Base-by-base conservation (phyloP, 2,797 vertebrate species). In the Melopsittacus undulatus region DNA sequence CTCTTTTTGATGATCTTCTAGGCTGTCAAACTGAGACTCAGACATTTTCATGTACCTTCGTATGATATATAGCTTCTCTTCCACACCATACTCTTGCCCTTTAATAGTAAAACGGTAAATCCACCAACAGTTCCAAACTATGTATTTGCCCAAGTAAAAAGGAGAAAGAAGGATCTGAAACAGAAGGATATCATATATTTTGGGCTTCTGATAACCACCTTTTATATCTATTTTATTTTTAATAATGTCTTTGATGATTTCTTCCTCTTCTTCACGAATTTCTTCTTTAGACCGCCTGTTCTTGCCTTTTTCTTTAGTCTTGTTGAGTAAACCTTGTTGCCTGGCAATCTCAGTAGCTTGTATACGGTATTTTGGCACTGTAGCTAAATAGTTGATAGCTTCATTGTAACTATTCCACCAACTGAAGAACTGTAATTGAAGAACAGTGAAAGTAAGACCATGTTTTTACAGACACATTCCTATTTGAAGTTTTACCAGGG, bases 171-270 rank as follows among this genome's bases (percentile, higher is more conserved):
- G 79, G 8, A 99, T 98, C 95, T 99, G 98, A 92, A 99, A 99
- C 27, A 99, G 96, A 72, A 99, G 98, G 90, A 99, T 99, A 97
- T 99, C 99, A 0, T 98, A 98, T 86, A 99, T 95, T 86, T 98
- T 98, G 67, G 99, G 99, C 84, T 99, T 99, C 97, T 99, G 99
- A 96, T 99, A 99, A 92, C 99, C 99, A 2, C 99, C 99, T 95
- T 99, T 99, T 95, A 99, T 99, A 97, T 99, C 99, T 59, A 99
- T 99, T 98, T 99, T 99, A 94, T 98, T 99, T 97, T 99, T 99
- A 96, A 99, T 99, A 93, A 99, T 99, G 96, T 99, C 98, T 15
- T 99, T 98, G 95, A 99, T 99, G 79, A 99, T 98, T 97, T 98
- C 98, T 96, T 99, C 99, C 61, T 99, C 99, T 90, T 99, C 99